Evolutionary conservation across 1,140 invertebrate species (phyloP).

Genomic region (Drusus annulatus): DNA sequence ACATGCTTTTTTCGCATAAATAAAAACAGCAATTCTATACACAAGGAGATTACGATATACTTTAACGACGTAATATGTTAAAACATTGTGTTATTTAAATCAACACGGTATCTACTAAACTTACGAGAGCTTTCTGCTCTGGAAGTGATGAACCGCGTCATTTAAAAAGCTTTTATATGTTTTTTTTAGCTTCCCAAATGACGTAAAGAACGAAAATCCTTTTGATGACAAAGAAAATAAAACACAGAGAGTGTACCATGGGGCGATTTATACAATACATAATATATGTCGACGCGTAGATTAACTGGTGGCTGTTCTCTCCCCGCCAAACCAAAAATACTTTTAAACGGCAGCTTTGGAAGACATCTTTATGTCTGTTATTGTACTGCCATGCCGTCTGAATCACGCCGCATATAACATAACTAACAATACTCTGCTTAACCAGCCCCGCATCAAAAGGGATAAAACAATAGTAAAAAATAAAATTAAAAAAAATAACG

Average conservation of each 20-base stretch:
- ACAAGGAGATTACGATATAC: too few relatives aligned
- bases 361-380: conserved; percentile 35
- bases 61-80: background rate
- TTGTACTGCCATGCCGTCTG: conserved; percentile 9
- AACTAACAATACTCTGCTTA: conserved; percentile 3
- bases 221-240: conserved; percentile 29
- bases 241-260: background rate
- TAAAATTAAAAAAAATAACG: too few relatives aligned
- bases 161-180: too few relatives aligned
- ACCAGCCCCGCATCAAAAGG: background rate
- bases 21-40: too few relatives aligned
- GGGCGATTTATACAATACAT: conserved; percentile 24
- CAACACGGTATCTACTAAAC: background rate
- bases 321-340: conserved; percentile 26
- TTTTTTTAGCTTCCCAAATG: background rate
- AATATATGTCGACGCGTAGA: conserved; percentile 35
- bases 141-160: too few relatives aligned
- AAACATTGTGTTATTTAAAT: background rate
- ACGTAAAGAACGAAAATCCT: conserved; percentile 9
- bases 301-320: background rate
- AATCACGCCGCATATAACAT: background rate
- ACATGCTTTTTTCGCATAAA: too few relatives aligned
- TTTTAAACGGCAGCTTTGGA: background rate
- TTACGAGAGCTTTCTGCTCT: too few relatives aligned
- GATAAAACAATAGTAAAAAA: background rate